These are phyloP conservation scores for Pseudochirops cupreus DNA, from an alignment of 2,797 vertebrate genomes.

Conservation along the genomic window DNA sequence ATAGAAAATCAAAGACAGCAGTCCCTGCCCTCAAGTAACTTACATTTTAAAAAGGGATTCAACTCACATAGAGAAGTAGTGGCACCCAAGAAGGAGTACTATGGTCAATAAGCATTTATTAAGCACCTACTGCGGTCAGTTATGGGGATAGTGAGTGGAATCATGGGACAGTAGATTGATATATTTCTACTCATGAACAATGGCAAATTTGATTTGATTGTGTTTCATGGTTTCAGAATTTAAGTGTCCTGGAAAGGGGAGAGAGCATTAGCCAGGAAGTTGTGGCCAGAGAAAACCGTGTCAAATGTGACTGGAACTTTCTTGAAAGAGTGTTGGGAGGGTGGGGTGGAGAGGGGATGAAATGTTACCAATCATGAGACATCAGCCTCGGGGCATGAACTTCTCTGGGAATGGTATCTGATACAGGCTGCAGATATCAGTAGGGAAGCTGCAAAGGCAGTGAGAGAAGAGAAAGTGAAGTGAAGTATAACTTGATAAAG, in stretches of 20 bases:
- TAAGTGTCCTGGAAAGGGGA: not conserved
- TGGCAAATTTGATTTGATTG: not conserved
- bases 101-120: not conserved
- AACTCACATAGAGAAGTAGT: not conserved
- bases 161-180: not conserved
- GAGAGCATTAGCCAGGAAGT: not conserved
- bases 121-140: not conserved
- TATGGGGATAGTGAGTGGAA: not conserved
- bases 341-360: not conserved
- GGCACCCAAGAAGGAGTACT: not conserved
- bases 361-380: not conserved
- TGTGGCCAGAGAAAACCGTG: not conserved
- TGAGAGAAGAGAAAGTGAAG: not conserved
- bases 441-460: not conserved
- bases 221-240: not conserved
- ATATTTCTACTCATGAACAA: not conserved
- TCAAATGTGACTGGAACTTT: not conserved
- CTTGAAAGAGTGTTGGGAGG: not conserved
- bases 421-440: not conserved
- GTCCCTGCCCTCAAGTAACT: slow-evolving; percentile 61
- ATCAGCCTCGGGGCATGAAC: not conserved
- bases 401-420: not conserved
- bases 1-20: slow-evolving; percentile 32
- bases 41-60: not conserved
- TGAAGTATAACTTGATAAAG: not conserved